These are phyloP conservation scores for Romanogobio albipinnatus DNA, from an alignment of 2,113 vertebrate species.

Conservation along the genomic window DNA sequence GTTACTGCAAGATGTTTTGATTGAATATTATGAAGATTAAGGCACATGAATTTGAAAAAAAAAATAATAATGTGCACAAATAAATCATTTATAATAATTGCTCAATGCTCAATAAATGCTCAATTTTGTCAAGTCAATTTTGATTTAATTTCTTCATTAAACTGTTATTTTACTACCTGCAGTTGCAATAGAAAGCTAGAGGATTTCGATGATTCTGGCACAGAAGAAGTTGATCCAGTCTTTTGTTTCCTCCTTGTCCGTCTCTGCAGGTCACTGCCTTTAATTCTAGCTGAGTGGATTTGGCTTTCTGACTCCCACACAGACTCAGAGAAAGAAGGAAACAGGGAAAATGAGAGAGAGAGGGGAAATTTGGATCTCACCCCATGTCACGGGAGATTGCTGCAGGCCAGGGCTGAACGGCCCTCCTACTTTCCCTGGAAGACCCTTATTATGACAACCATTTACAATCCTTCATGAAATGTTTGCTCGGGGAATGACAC, in stretches of 20 bases:
- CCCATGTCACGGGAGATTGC: background rate
- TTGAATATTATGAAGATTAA: no score
- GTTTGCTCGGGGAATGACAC: background rate
- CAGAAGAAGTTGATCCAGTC: background rate
- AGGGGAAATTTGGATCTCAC: background rate
- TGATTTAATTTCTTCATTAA: background rate
- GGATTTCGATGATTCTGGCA: background rate
- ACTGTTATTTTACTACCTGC: background rate
- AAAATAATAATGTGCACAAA: no score
- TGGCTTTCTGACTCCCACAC: constrained; percentile 41
- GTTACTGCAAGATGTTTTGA: no score
- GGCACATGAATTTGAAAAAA: no score
- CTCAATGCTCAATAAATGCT: no score
- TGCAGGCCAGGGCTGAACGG: constrained; percentile 14
- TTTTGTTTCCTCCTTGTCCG: background rate
- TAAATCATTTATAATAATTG: no score
- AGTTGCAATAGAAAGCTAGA: background rate
- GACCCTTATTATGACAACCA: background rate
- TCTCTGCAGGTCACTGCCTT: constrained; percentile 38
- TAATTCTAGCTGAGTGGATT: constrained; percentile 36
- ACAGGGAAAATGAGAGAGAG: background rate
- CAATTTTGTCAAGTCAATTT: no score
- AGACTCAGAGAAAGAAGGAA: background rate
- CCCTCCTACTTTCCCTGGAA: constrained; percentile 4
- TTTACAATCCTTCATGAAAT: background rate